Evolutionary conservation across 2,797 vertebrate species (phyloP).

Genomic region (Acanthopagrus latus): DNA sequence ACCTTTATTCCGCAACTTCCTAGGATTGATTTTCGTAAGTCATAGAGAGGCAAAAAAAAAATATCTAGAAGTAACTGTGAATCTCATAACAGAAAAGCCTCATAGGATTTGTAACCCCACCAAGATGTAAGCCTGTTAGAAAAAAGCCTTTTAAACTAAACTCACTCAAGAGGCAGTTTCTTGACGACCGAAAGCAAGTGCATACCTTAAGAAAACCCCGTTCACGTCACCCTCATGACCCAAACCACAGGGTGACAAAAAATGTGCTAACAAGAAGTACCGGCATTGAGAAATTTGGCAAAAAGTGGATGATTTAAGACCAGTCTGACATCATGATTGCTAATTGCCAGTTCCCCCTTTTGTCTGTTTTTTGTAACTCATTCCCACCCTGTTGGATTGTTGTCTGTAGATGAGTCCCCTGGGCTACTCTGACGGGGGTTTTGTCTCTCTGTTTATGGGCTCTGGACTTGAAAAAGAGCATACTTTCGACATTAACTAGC

Average conservation of each 20-base stretch:
- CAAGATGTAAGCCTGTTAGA: conserved; percentile 47
- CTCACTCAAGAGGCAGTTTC: conserved; percentile 44
- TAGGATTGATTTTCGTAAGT: not conserved
- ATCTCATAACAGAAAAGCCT: conserved; percentile 50
- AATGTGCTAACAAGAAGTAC: conserved; percentile 6
- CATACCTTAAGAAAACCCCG: conserved; percentile 44
- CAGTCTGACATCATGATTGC: conserved; percentile 43
- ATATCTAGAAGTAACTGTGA: conserved; percentile 41
- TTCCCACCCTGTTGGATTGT: conserved; percentile 44
- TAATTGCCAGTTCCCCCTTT: conserved; percentile 25
- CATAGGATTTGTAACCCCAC: conserved; percentile 58
- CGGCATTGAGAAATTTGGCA: conserved; percentile 19
- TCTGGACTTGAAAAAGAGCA: conserved; percentile 39
- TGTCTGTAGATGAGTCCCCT: conserved; percentile 43
- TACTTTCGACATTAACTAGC: conserved; percentile 33
- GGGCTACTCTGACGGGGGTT: conserved; percentile 20
- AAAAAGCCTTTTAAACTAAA: conserved; percentile 49
- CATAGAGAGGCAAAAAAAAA: conserved; percentile 42
- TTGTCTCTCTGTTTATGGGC: conserved; percentile 18
- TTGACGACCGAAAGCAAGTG: conserved; percentile 40
- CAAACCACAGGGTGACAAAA: conserved; percentile 7
- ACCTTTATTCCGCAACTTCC: conserved; percentile 25
- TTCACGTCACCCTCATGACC: conserved; percentile 41
- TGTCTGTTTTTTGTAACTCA: conserved; percentile 20
- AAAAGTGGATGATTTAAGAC: conserved; percentile 30